Conservation (phyloP, 1,140 invertebrate genomes). For the Calliphora vicina region DNA sequence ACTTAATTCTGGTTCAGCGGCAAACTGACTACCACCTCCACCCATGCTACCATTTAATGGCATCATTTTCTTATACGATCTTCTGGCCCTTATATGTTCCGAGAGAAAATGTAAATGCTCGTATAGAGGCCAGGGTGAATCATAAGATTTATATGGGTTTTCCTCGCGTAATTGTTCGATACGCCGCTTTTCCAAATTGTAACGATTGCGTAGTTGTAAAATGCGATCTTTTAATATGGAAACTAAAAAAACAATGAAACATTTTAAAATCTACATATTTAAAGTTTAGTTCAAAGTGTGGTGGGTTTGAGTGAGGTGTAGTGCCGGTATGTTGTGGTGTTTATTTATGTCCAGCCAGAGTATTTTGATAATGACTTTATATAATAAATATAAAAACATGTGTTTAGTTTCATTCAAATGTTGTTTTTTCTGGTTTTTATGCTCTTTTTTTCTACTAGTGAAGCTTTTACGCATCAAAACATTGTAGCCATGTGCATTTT, state of each 20-base stretch:
- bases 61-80: constrained; percentile 52
- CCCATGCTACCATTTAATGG: constrained; percentile 16
- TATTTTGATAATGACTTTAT: no score
- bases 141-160: constrained; percentile 37
- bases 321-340: not conserved
- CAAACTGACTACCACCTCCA: not conserved
- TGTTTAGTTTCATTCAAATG: constrained; percentile 16
- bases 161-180: constrained; percentile 47
- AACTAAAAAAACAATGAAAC: no score
- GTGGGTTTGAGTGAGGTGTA: no score
- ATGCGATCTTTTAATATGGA: constrained; percentile 58
- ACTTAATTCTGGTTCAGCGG: not conserved
- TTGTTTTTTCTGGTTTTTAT: not conserved
- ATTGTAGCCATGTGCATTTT: not conserved
- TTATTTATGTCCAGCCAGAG: no score
- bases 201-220: constrained; percentile 59
- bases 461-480: constrained; percentile 15
- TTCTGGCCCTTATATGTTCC: constrained; percentile 56
- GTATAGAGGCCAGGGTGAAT: constrained; percentile 59
- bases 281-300: not conserved
- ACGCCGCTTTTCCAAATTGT: constrained; percentile 61
- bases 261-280: not conserved
- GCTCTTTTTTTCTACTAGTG: not conserved
- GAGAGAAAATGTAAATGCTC: constrained; percentile 57
- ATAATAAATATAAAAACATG: no score